Evolutionary conservation across 2,888 invertebrate species (phyloP).

Genomic region (Tetragonisca angustula): DNA sequence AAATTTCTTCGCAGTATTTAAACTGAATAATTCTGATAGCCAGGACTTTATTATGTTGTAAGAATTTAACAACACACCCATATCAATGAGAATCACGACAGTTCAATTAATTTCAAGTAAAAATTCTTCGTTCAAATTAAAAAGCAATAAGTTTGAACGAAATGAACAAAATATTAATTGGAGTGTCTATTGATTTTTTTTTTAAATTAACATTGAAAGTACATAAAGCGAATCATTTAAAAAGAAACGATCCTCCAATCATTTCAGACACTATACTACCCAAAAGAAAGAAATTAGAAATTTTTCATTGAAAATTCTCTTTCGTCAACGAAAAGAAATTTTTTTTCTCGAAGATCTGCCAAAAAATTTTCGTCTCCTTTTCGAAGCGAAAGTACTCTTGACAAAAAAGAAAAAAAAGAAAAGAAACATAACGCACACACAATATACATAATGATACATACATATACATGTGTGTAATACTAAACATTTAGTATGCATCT

Average conservation of each 20-base stretch:
- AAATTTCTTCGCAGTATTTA: not conserved
- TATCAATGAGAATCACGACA: too few species aligned
- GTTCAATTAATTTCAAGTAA: too few species aligned
- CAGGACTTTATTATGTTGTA: not conserved
- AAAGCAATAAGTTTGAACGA: too few species aligned
- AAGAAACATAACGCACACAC: not conserved
- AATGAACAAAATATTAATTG: too few species aligned
- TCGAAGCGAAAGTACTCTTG: slow-evolving; percentile 22
- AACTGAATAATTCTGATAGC: not conserved
- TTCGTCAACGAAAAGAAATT: too few species aligned
- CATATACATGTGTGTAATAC: not conserved
- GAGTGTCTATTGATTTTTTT: too few species aligned
- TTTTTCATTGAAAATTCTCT: too few species aligned
- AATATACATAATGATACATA: not conserved
- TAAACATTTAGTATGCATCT: slow-evolving; percentile 49
- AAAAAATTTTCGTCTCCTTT: slow-evolving; percentile 6
- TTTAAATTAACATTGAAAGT: too few species aligned
- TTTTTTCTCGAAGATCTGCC: too few species aligned
- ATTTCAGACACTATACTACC: slow-evolving; percentile 5
- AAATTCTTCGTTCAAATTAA: too few species aligned
- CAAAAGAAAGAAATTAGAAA: too few species aligned
- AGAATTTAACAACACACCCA: too few species aligned
- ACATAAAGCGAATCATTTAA: not conserved
- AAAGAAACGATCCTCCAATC: not conserved
- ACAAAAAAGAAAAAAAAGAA: not conserved